Evolutionary conservation across 2,797 vertebrate genomes (phyloP), one percentile per base, ranked within the genome.

Genomic region (Borostomias antarcticus): DNA sequence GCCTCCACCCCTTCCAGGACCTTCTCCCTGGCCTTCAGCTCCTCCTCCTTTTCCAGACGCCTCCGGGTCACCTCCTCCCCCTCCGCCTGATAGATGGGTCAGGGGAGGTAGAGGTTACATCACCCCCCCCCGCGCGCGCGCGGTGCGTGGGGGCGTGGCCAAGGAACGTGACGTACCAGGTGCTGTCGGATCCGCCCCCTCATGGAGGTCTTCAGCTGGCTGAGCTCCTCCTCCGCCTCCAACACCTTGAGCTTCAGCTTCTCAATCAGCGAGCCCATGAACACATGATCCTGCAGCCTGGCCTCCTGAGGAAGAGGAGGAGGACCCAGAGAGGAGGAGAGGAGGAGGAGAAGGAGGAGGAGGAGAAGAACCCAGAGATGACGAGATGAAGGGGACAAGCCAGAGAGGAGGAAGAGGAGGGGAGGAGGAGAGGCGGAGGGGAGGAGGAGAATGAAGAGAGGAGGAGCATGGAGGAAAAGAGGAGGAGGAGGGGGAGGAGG

Each of bases 1-100:
- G 50, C 76, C 56, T 88, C 84, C 40, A 66, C 66, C 59, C 82
- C 70, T 32, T 72, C 62, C 72, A 91, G 69, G 3, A 33, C 4
- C 13, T 57, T 60, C 68, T 86, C 77, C 17, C 75, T 61, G 48
- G 76, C 79, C 40, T 79, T 73, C 45, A 82, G 37, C 59, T 85
- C 66, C 58, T 21, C 73, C 71, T 80, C 82, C 76, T 79, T 85
- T 67, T 87, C 79, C 29, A 29, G 40, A 11, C n/a, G 8, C n/a
- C 26, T 62, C 43, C 30, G 17, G 17, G 4, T 15, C 59, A 62
- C 59, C 9, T 43, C 29, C 26, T 62, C 59, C 2, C 40, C 59
- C 6, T 32, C 43, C n/a, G 9, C 19, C 59, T 62, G 28, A 17
- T 59, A 23, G 9, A 61, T 48, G 45, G 54, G 29, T 48, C 35